These are phyloP conservation scores for Vimba vimba DNA, from an alignment of 2,113 vertebrate species.

Conservation along the genomic window DNA sequence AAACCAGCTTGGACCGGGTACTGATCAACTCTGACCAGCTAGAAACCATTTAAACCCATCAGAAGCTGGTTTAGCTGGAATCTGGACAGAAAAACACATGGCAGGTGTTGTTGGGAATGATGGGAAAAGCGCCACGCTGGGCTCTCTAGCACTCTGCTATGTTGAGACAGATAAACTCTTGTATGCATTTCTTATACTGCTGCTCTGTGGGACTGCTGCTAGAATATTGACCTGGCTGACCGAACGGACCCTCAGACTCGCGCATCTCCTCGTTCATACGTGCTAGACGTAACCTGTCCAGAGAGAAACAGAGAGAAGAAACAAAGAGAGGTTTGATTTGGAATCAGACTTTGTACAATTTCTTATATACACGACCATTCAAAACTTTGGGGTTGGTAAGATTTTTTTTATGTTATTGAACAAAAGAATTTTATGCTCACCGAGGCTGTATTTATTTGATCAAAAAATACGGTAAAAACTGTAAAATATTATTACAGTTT, in stretches of 20 bases:
- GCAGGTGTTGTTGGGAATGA: background rate
- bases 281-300: conserved; percentile 88
- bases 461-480: background rate
- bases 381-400: background rate
- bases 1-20: background rate
- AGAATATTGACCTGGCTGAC: conserved; percentile 89
- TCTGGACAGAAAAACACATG: background rate
- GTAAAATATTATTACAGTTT: background rate
- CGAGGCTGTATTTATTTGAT: background rate
- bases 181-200: conserved; percentile 96
- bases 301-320: background rate
- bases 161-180: conserved; percentile 95
- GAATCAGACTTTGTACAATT: background rate
- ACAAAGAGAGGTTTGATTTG: background rate
- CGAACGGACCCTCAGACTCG: conserved; percentile 89
- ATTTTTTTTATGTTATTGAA: background rate
- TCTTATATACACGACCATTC: background rate
- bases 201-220: conserved; percentile 94
- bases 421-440: background rate
- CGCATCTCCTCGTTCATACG: conserved; percentile 99
- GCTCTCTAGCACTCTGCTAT: conserved; percentile 89
- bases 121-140: conserved; percentile 9
- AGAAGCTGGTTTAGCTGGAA: background rate
- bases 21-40: background rate
- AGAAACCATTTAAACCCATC: background rate